phyloP scores from a whole-genome alignment of 2,113 vertebrate genomes.

The Callithrix jacchus region DNA sequence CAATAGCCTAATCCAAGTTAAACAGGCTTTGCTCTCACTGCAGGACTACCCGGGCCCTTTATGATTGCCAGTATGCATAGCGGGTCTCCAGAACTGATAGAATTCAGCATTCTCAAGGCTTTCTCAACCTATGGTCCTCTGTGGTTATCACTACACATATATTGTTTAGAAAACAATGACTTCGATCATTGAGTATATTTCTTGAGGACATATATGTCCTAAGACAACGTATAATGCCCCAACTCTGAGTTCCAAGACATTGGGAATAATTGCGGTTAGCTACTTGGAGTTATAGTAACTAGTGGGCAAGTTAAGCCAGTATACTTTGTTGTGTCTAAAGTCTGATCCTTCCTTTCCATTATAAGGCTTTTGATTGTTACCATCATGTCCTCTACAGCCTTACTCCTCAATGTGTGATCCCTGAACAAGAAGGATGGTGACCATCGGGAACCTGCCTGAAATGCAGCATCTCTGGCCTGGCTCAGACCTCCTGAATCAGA shows the following conservation, averaged over 20 bases:
- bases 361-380: neutral
- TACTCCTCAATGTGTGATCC: neutral
- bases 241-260: neutral
- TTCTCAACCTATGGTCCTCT: neutral
- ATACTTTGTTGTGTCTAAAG: neutral
- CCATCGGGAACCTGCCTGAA: neutral
- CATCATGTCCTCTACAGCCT: neutral
- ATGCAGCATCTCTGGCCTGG: rapidly evolving
- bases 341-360: neutral
- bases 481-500: neutral
- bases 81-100: neutral
- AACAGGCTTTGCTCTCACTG: neutral
- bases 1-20: neutral
- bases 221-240: neutral
- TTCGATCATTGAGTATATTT: neutral
- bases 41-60: slow-evolving; percentile 14
- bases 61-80: rapidly evolving
- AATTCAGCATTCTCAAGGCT: neutral
- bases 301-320: neutral
- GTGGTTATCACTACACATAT: neutral
- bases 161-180: neutral
- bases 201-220: neutral
- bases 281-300: neutral
- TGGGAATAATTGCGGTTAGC: neutral
- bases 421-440: neutral